Evolutionary conservation across 1,140 invertebrate species (phyloP).

Genomic region (Bactericera cockerelli): DNA sequence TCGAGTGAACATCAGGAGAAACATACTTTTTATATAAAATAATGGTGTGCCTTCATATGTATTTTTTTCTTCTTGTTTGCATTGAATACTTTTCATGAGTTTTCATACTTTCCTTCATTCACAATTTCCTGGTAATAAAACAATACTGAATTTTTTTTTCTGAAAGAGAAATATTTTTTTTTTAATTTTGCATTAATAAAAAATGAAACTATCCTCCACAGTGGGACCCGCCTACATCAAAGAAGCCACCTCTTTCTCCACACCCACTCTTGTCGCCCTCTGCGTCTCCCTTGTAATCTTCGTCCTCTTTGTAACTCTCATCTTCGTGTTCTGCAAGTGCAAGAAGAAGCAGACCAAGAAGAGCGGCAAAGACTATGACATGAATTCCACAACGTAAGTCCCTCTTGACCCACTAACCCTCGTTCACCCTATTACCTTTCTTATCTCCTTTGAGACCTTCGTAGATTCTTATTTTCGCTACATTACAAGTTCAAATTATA

Average conservation of each 20-base stretch:
- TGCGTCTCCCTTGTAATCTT: conserved; percentile 67
- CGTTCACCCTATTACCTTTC: not conserved
- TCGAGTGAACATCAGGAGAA: too few relatives aligned
- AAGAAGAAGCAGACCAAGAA: conserved; percentile 67
- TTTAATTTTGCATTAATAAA: too few relatives aligned
- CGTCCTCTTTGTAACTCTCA: conserved; percentile 53
- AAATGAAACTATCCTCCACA: conserved; percentile 33
- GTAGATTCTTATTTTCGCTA: not conserved
- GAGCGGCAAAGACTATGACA: conserved; percentile 74
- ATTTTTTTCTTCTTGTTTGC: too few relatives aligned
- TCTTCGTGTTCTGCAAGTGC: conserved; percentile 73
- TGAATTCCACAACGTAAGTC: conserved; percentile 53
- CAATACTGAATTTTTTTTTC: too few relatives aligned
- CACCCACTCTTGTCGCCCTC: conserved; percentile 61
- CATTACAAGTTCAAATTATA: too few relatives aligned
- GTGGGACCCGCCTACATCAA: conserved; percentile 64
- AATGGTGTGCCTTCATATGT: too few relatives aligned
- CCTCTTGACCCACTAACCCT: too few relatives aligned
- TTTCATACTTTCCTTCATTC: too few relatives aligned
- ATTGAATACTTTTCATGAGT: too few relatives aligned
- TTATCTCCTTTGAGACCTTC: conserved; percentile 9
- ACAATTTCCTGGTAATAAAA: too few relatives aligned
- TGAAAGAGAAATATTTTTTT: too few relatives aligned
- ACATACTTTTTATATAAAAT: too few relatives aligned
- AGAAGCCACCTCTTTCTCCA: conserved; percentile 54